Conservation (phyloP, 2,797 vertebrate genomes). For the Lutjanus campechanus region DNA sequence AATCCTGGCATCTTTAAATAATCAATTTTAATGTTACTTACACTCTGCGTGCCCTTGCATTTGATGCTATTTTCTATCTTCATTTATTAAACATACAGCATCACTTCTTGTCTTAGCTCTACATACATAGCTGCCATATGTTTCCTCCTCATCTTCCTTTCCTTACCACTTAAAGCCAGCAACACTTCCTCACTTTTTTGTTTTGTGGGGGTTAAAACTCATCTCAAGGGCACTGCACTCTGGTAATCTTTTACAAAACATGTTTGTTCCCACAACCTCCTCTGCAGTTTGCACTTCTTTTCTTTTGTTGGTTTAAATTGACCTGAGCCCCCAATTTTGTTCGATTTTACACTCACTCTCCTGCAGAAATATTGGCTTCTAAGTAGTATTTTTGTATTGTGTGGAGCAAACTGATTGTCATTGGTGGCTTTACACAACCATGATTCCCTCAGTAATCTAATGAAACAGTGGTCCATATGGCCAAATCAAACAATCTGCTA, state of each 20-base stretch:
- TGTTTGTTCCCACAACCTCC: slow-evolving; percentile 22
- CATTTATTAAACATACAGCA: neutral
- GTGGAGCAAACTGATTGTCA: slow-evolving; percentile 26
- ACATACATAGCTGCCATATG: neutral
- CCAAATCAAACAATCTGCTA: slow-evolving; percentile 19
- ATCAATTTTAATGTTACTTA: slow-evolving; percentile 34
- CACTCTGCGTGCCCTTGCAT: neutral
- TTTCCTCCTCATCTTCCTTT: neutral
- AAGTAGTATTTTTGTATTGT: slow-evolving; percentile 17
- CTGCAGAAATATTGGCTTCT: slow-evolving; percentile 3
- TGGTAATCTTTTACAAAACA: slow-evolving; percentile 13
- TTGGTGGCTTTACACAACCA: slow-evolving; percentile 9
- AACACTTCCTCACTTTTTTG: neutral
- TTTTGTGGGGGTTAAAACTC: slow-evolving; percentile 6
- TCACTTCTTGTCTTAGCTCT: neutral
- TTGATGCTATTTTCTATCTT: neutral
- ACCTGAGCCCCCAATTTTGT: slow-evolving; percentile 22
- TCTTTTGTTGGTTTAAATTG: slow-evolving; percentile 18
- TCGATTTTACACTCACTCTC: slow-evolving; percentile 22
- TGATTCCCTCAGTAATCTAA: slow-evolving; percentile 3
- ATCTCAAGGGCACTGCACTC: neutral
- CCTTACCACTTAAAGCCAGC: neutral
- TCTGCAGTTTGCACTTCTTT: slow-evolving; percentile 12
- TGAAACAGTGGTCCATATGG: slow-evolving; percentile 2
- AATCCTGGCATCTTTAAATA: neutral